Evolutionary conservation across 2,888 invertebrate species (phyloP).

Genomic region (Drosophila mulleri): DNA sequence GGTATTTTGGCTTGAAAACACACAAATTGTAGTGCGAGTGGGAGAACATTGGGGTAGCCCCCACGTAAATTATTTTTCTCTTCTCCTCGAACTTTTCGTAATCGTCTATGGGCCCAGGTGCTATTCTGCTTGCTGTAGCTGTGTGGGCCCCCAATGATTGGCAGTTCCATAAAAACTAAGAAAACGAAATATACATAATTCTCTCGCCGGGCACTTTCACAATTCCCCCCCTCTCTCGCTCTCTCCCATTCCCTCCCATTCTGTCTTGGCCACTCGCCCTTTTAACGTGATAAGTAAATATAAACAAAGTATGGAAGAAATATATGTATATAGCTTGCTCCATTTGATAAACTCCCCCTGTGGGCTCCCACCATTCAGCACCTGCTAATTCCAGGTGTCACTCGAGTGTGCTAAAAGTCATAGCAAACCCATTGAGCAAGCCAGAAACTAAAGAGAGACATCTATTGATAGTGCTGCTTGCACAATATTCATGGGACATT

Average conservation of each 20-base stretch:
- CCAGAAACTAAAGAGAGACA: not conserved
- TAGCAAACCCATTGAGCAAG: not conserved
- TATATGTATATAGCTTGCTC: not conserved
- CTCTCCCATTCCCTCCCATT: not conserved
- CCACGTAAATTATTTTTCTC: constrained; percentile 21
- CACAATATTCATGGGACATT: not conserved
- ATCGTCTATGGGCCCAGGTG: constrained; percentile 13
- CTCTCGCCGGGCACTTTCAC: constrained; percentile 41
- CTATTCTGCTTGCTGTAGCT: constrained; percentile 3
- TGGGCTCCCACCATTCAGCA: constrained; percentile 8
- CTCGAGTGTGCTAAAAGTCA: constrained; percentile 25
- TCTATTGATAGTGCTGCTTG: not conserved
- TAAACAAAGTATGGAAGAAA: constrained; percentile 36
- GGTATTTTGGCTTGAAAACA: constrained; percentile 25
- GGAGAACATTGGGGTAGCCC: constrained; percentile 11
- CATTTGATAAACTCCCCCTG: constrained; percentile 7
- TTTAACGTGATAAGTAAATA: constrained; percentile 54
- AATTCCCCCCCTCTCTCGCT: constrained; percentile 9
- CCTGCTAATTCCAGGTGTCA: constrained; percentile 22
- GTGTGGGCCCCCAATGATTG: constrained; percentile 3
- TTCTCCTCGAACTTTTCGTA: constrained; percentile 8
- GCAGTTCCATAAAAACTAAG: not conserved
- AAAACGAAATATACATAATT: not conserved
- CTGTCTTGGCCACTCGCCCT: constrained; percentile 15
- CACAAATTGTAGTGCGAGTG: constrained; percentile 9